Evolutionary conservation across 2,888 invertebrate genomes (phyloP).

Genomic region (Acanthosepion lycidas): DNA sequence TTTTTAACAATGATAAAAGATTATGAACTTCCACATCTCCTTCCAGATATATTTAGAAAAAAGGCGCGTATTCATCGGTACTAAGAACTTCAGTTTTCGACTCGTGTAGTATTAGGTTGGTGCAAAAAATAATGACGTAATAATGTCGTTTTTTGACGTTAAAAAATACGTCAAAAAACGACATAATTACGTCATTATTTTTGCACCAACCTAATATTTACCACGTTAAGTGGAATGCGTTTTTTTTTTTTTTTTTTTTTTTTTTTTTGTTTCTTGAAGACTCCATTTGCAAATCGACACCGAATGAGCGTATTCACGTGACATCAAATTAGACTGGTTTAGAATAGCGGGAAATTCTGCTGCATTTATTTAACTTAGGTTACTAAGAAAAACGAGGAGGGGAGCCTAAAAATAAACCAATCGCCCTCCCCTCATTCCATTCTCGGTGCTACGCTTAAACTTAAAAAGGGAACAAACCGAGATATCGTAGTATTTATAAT

Average conservation of each 20-base stretch:
- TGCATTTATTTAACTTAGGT: background rate
- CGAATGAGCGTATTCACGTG: background rate
- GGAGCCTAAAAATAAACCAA: background rate
- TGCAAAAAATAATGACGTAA: too few species aligned
- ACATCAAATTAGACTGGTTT: background rate
- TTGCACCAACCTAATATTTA: too few species aligned
- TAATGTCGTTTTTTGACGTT: too few species aligned
- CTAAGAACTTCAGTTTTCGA: background rate
- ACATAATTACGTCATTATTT: too few species aligned
- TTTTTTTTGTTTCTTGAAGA: too few species aligned
- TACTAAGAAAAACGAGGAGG: background rate
- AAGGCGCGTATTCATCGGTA: background rate
- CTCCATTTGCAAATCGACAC: too few species aligned
- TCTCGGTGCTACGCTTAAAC: background rate
- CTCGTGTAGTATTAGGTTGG: too few species aligned
- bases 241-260: background rate
- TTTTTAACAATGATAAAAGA: too few species aligned
- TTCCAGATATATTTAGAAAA: background rate
- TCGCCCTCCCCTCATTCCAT: background rate
- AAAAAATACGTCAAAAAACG: too few species aligned
- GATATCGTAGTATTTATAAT: background rate
- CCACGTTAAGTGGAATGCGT: background rate
- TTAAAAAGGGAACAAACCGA: background rate
- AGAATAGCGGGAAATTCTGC: background rate
- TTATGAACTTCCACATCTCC: background rate